phyloP scores from a whole-genome alignment of 2,113 vertebrate species.

The Sarotherodon lohbergeri region DNA sequence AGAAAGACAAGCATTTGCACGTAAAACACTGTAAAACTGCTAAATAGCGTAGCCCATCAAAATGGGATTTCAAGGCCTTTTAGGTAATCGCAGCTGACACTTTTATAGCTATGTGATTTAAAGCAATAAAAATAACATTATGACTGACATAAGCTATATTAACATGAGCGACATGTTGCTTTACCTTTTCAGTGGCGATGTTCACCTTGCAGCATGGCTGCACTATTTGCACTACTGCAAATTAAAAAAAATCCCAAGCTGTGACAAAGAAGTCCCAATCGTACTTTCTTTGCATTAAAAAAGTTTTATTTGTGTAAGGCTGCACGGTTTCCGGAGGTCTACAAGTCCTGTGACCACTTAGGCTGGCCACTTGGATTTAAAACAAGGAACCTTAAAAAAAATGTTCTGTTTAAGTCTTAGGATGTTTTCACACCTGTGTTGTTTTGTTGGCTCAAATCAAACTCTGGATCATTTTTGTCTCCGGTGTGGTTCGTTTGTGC shows the following conservation, averaged over 20 bases:
- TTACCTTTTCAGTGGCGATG: neutral
- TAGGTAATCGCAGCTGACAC: neutral
- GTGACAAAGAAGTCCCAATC: neutral
- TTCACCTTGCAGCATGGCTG: neutral
- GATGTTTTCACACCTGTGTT: too few species aligned
- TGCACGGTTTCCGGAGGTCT: fast-evolving
- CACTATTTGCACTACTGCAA: neutral
- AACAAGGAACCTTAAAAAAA: neutral
- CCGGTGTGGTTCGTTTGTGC: neutral
- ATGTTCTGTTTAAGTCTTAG: neutral
- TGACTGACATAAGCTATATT: neutral
- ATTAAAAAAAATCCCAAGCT: neutral
- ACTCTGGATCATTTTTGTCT: neutral
- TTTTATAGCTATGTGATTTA: neutral
- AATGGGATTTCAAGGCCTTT: neutral
- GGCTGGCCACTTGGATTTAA: neutral
- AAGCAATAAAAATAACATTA: neutral
- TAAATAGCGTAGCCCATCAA: neutral
- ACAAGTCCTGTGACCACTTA: neutral
- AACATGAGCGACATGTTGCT: neutral
- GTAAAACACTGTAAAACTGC: neutral
- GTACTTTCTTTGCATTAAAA: neutral
- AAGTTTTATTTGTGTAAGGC: neutral
- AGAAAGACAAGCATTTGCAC: neutral
- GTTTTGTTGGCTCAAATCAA: neutral